Base-by-base conservation (phyloP, 2,888 invertebrate species). In the Morpho deidamia region DNA sequence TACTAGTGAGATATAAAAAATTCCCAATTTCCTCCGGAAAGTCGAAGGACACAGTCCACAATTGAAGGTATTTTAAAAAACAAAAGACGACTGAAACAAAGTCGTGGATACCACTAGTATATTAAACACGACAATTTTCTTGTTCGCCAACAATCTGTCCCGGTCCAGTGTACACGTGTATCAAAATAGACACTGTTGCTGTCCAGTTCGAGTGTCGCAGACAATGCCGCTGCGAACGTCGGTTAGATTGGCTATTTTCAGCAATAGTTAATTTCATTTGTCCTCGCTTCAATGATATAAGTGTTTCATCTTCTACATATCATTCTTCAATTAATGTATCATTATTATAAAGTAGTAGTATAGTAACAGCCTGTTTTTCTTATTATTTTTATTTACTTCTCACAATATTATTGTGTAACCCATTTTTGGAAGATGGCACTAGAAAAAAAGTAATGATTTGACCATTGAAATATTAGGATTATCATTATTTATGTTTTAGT, bases 121-220 rank as follows among this genome's bases (percentile, higher is more conserved):
- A 74, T 61, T 66, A 83, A 80, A 76, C 77, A 76, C 78, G 72
- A 71, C 76, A 72, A 78, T 78, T 71, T 68, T 70, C 76, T 63
- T 76, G 80, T 66, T 70, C 68, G 88, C 87, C 87, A 88, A 86
- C 75, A 78, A 83, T 80, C 79, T 83, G 85, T 84, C 84, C 78
- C 65, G 63, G 65, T 63, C 58, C 65, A 71, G 74, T 73, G 58
- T 76, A 71, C 39, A 56, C 37, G 54, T 43, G 55, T 51, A 44
- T 50, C 46, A 53, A 62, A 62, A 62, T 62, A 62, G 60, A 42
- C 50, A 32, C 47, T 42, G 57, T 53, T 49, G 11, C 51, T 44
- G 44, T 8, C 44, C 33, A 72, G 78, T 77, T 76, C 79, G 76
- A 65, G 74, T 76, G 70, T 71, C 77, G 39, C 47, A 39, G 40